A percentile compares a stretch with the other conserved stretches of the same genome.
phyloP scores from a whole-genome alignment of 1,140 invertebrate species.

The Pentalonia nigronervosa region DNA sequence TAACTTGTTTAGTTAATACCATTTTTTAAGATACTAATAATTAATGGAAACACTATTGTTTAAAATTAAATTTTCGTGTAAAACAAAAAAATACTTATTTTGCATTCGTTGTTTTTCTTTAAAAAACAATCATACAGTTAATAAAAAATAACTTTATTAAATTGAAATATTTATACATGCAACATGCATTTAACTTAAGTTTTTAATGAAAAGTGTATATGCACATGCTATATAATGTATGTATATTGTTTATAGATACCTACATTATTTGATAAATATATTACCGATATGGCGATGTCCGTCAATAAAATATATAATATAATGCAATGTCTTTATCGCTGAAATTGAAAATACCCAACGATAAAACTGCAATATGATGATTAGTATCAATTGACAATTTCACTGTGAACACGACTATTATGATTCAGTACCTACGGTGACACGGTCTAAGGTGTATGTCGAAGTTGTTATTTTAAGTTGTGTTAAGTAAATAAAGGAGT shows the following conservation, averaged over 20 bases:
- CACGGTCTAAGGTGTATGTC: background rate
- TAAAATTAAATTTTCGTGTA: too few relatives aligned
- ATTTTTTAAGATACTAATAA: too few relatives aligned
- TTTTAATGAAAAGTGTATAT: background rate
- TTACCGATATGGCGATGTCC: background rate
- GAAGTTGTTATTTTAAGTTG: background rate
- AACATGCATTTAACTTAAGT: too few relatives aligned
- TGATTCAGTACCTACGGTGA: background rate
- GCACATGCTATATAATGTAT: background rate
- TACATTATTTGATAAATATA: background rate
- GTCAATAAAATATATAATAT: background rate
- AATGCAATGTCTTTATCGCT: conserved; percentile 21
- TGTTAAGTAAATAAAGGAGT: background rate
- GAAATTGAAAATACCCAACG: conserved; percentile 24
- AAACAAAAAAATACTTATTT: too few relatives aligned
- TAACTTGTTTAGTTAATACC: too few relatives aligned
- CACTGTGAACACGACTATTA: background rate
- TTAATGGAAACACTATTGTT: too few relatives aligned
- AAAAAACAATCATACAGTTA: background rate
- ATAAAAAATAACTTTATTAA: background rate
- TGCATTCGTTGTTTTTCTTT: background rate
- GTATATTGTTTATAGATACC: too few relatives aligned
- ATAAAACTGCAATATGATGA: conserved; percentile 11
- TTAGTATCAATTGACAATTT: conserved; percentile 39
- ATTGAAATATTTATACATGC: background rate